phyloP scores from a whole-genome alignment of 2,113 vertebrate genomes.

The Sardina pilchardus region DNA sequence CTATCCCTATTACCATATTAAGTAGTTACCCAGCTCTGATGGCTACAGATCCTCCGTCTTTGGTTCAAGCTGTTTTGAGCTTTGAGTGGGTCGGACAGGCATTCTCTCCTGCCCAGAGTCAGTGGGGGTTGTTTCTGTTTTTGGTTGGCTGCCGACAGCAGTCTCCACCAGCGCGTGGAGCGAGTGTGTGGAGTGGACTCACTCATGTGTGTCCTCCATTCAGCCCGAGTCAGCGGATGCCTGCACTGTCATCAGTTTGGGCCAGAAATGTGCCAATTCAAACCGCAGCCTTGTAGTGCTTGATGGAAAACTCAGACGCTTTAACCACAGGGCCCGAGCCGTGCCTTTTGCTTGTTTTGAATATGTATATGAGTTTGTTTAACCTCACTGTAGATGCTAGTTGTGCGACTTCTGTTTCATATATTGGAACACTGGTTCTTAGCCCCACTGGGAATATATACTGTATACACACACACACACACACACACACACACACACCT shows the following conservation, averaged over 20 bases:
- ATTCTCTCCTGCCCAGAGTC: not conserved
- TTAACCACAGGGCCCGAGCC: not conserved
- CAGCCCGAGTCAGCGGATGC: not conserved
- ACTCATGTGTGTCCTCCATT: not conserved
- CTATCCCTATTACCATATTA: not conserved
- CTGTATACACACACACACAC: not conserved
- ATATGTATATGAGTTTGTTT: not conserved
- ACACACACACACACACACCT: not conserved
- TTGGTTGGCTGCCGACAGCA: not conserved
- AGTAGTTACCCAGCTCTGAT: not conserved
- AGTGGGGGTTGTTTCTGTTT: constrained; percentile 1
- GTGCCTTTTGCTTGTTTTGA: constrained; percentile 2
- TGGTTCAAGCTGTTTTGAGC: not conserved
- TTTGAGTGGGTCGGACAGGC: not conserved
- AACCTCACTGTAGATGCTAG: not conserved
- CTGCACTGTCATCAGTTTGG: not conserved
- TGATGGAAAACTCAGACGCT: not conserved
- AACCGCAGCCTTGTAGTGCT: not conserved
- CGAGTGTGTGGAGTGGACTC: not conserved
- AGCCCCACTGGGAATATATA: not conserved
- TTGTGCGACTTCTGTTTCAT: not conserved
- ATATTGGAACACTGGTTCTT: not conserved
- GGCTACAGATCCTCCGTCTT: not conserved
- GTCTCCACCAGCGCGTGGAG: not conserved
- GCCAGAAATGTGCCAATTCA: not conserved